Percentiles rank a stretch among this genome's conserved stretches.
Evolutionary conservation across 2,797 vertebrate species (phyloP).

Genomic region (Periophthalmus magnuspinnatus): DNA sequence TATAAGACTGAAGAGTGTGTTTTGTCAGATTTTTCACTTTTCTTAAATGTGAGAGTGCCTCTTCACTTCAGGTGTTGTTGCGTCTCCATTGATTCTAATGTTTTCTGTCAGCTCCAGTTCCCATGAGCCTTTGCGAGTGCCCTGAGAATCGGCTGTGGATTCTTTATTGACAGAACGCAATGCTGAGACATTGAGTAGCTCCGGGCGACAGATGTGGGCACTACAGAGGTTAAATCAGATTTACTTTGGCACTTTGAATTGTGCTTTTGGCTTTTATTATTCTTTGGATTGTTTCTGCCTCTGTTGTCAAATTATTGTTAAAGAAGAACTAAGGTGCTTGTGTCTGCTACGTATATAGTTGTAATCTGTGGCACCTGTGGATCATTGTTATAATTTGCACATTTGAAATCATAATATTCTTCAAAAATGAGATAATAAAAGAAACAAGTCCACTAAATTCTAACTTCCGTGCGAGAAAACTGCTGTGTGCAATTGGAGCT

Average conservation of each 20-base stretch:
- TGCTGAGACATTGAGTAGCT: conserved; percentile 7
- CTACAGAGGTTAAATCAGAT: not conserved
- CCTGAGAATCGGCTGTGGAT: conserved; percentile 5
- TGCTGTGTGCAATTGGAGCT: too few relatives aligned
- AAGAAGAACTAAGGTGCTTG: too few relatives aligned
- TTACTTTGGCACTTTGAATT: too few relatives aligned
- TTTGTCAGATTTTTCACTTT: conserved; percentile 8
- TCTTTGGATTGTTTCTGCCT: too few relatives aligned
- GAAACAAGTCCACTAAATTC: too few relatives aligned
- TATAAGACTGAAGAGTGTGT: not conserved
- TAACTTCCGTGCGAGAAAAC: too few relatives aligned
- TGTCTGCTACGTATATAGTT: too few relatives aligned
- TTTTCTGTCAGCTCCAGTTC: conserved; percentile 19
- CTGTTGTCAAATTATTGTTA: too few relatives aligned
- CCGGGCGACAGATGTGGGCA: not conserved
- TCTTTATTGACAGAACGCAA: conserved; percentile 12
- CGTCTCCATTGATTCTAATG: conserved; percentile 17
- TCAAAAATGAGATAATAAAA: too few relatives aligned
- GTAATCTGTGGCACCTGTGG: too few relatives aligned
- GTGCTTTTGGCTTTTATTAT: not conserved
- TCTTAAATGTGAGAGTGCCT: conserved; percentile 4
- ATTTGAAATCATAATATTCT: too few relatives aligned
- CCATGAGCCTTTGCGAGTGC: conserved; percentile 24
- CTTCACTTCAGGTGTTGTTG: conserved; percentile 12
- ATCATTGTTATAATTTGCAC: too few relatives aligned